Evolutionary conservation across 2,797 vertebrate genomes (phyloP).

Genomic region (Brotula barbata): DNA sequence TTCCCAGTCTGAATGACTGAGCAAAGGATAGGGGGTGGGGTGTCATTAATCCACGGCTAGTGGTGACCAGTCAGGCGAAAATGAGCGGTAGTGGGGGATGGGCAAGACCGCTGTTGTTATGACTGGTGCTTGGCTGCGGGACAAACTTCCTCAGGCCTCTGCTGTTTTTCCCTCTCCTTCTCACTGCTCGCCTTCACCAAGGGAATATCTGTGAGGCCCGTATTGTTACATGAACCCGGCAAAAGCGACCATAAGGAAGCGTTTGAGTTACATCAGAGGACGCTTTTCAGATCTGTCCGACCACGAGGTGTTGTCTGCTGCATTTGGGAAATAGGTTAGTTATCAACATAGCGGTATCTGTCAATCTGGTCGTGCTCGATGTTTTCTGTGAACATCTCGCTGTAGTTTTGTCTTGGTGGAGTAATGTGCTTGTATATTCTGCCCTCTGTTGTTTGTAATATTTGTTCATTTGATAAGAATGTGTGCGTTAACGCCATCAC

Average conservation of each 20-base stretch:
- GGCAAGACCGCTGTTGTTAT: constrained; percentile 74
- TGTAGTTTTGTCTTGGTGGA: too few relatives aligned
- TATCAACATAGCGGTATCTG: background rate
- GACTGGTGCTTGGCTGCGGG: constrained; percentile 71
- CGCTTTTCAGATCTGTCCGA: constrained; percentile 5
- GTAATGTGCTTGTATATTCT: background rate
- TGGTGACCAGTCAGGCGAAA: constrained; percentile 85
- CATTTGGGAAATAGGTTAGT: constrained; percentile 56
- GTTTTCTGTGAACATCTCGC: background rate
- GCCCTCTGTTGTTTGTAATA: fast-evolving
- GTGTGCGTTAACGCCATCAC: background rate
- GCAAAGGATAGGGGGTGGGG: constrained; percentile 84
- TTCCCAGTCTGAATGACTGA: constrained; percentile 93
- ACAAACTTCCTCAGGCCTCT: constrained; percentile 63
- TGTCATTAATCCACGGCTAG: constrained; percentile 81
- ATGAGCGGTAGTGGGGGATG: constrained; percentile 80
- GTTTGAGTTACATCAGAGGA: constrained; percentile 13
- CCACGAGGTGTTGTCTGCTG: constrained; percentile 17
- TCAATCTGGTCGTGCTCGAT: background rate
- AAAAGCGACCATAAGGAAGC: constrained; percentile 8
- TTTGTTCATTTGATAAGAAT: background rate
- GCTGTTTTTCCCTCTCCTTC: constrained; percentile 1
- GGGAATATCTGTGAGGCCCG: constrained; percentile 15
- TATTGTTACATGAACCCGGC: constrained; percentile 21
- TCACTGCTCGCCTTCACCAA: constrained; percentile 37